Evolutionary conservation across 2,888 invertebrate species (phyloP), one percentile per base, ranked within the genome.

Genomic region (Nemotelus pantherinus): DNA sequence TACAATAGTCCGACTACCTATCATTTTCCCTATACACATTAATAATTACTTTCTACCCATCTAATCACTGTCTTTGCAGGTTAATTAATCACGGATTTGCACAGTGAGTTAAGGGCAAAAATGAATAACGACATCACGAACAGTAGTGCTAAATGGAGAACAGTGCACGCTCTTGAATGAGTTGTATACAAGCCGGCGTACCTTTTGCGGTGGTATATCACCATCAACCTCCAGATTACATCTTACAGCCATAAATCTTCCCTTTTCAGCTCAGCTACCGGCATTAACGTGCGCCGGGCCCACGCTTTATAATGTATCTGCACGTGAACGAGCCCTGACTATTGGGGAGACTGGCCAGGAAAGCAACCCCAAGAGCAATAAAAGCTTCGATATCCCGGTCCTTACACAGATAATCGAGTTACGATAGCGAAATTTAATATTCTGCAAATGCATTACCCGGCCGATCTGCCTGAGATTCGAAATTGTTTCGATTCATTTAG

Each of bases 61-160:
- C 74, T 74, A 74, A 74, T 74, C 74, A 74, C 74, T 74, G 74
- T 74, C 74, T 74, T 74, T 74, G 74, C 74, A 74, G 74, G 74
- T 74, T 74, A 74, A 74, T 74, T 74, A 74, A 74, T 74, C 74
- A 74, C 74, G 63, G 74, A 74, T 74, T 74, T 60, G 47, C 74
- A 41, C 60, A 48, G 74, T 60, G 74, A 60, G 53, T 70, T 53
- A 55, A 70, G 60, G 74, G 74, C 48, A 74, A 74, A 74, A 74
- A 74, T 74, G 74, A 74, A 60, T 74, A 74, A 74, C 74, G 74
- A 63, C 74, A 74, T 63, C 39, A 50, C 63, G 63, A 48, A 74
- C 53, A 53, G 6, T 53, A 6, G 10, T 10, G 7, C 53, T 53
- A 25, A 25, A 25, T 25, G 25, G 67, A 50, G 65, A 45, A 10